Evolutionary conservation across 2,797 vertebrate species (phyloP), one percentile per base, ranked within the genome.

Genomic region (Rhyacichthys aspro): DNA sequence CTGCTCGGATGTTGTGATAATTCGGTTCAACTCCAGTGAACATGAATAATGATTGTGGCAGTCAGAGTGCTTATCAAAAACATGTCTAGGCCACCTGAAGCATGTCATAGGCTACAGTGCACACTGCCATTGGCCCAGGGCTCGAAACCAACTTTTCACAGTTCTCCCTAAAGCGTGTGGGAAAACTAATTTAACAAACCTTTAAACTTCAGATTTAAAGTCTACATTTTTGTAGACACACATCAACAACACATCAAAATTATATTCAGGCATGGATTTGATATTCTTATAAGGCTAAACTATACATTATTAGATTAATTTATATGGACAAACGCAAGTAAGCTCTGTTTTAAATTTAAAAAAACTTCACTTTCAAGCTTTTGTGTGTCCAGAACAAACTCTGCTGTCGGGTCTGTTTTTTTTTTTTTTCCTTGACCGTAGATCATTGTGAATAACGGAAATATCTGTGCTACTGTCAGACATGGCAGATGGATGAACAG

Each of bases 401-500:
- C 9, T 39, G 49, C 23, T 56, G 59, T 73, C 59, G 34, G 54
- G 49, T 7, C 38, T 1, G 12, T 53, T 68, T 43, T 37, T 38
- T 63, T 32, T 73, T 67, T 79, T 70, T 79, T 78, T 82, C 67
- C 66, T 38, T 4, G 34, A 52, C 63, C 59, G 63, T 74, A 85
- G 49, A 82, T 84, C 74, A 72, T 55, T 33, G 58, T 76, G 82
- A 81, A 63, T 77, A 76, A 76, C 34, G 44, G 47, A 59, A 73
- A 67, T 70, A 74, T 78, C 69, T 57, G 66, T 63, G 54, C 54
- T 14, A 14, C 75, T 77, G 80, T 85, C 79, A 74, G 65, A 79
- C 45, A 17, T 49, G 70, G 63, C 70, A 82, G 80, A 88, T 71
- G 33, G 65, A 89, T 85, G 81, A 81, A 23, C 55, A 68, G 74